phyloP scores from a whole-genome alignment of 1,140 invertebrate species.

The Microplitis mediator region DNA sequence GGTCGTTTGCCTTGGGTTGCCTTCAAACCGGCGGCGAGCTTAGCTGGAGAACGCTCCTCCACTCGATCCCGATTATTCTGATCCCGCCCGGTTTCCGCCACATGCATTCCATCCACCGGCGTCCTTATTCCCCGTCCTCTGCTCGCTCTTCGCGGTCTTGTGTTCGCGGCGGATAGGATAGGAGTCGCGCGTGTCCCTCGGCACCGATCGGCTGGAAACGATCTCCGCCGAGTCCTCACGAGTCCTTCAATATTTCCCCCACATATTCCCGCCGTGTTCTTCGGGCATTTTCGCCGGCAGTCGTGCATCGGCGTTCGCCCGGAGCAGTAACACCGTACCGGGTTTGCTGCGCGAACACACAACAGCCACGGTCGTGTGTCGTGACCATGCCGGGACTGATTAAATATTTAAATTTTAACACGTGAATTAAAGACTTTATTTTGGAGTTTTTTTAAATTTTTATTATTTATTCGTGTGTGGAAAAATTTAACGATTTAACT shows the following conservation, averaged over 20 bases:
- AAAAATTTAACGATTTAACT: too few relatives aligned
- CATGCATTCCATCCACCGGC: conserved; percentile 49
- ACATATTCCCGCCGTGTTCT: conserved; percentile 19
- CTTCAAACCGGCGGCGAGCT: conserved; percentile 49
- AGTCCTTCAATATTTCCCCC: conserved; percentile 6
- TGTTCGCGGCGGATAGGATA: background rate
- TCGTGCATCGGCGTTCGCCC: conserved; percentile 47
- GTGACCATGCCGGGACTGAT: background rate
- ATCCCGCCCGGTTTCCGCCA: conserved; percentile 51
- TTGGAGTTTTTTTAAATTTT: too few relatives aligned
- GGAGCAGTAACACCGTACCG: conserved; percentile 29
- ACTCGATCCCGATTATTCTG: conserved; percentile 51
- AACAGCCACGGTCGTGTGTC: background rate
- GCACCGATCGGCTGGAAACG: background rate
- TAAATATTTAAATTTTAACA: background rate
- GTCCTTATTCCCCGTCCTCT: background rate
- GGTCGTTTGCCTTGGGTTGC: conserved; percentile 60
- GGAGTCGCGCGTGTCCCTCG: background rate
- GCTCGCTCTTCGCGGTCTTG: background rate
- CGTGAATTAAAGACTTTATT: background rate
- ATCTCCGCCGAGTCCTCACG: background rate
- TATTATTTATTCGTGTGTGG: too few relatives aligned
- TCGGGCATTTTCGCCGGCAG: conserved; percentile 47
- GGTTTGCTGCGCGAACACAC: conserved; percentile 2
- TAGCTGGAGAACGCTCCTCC: conserved; percentile 25